Conservation (phyloP, 2,113 vertebrate genomes). For the Antennarius striatus region DNA sequence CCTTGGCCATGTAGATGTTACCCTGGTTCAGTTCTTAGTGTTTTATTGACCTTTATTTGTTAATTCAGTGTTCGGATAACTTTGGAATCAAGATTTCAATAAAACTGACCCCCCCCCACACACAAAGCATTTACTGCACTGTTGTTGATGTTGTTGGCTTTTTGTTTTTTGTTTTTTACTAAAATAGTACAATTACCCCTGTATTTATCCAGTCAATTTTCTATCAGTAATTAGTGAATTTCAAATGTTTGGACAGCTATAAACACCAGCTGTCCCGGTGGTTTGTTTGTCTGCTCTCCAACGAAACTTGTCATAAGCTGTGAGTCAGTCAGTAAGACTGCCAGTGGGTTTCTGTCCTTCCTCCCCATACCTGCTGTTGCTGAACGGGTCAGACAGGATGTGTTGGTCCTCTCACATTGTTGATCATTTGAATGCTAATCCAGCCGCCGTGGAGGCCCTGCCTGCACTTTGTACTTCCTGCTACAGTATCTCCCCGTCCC, state of each 20-base stretch:
- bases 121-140: no score
- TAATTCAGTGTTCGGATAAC: not conserved
- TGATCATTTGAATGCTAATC: slow-evolving; percentile 43
- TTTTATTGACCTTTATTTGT: not conserved
- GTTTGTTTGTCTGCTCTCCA: not conserved
- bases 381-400: slow-evolving; percentile 67
- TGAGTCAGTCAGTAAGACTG: slow-evolving; percentile 31
- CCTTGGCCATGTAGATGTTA: no score
- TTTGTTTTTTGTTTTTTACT: not conserved
- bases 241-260: not conserved
- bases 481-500: slow-evolving; percentile 32
- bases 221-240: not conserved
- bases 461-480: slow-evolving; percentile 66
- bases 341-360: slow-evolving; percentile 6
- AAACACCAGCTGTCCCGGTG: not conserved
- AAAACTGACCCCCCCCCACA: no score
- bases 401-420: slow-evolving; percentile 7
- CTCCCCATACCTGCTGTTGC: slow-evolving; percentile 30
- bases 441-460: not conserved
- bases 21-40: no score
- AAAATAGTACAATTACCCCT: not conserved
- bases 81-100: no score
- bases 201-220: not conserved
- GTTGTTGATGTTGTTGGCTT: no score
- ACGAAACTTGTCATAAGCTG: slow-evolving; percentile 32